phyloP scores from a whole-genome alignment of 1,140 invertebrate genomes.

The Drosophila nasuta region DNA sequence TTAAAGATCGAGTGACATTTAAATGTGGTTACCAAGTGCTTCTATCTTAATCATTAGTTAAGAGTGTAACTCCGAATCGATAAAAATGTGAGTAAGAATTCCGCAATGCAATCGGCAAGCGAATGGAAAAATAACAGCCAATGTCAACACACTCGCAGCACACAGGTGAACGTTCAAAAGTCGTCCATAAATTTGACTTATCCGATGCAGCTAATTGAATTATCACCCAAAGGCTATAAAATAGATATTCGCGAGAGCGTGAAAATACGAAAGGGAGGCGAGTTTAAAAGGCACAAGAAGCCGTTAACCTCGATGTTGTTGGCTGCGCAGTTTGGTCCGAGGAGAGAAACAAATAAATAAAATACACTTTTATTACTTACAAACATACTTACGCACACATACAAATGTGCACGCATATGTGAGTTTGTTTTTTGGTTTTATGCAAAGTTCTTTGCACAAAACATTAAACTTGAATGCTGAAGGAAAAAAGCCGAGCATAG shows the following conservation, averaged over 20 bases:
- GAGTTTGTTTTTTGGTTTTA: slow-evolving; percentile 29
- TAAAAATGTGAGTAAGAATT: background rate
- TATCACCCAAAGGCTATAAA: slow-evolving; percentile 49
- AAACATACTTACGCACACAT: slow-evolving; percentile 7
- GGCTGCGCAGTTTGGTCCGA: slow-evolving; percentile 24
- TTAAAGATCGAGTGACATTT: background rate
- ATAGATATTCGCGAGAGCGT: slow-evolving; percentile 18
- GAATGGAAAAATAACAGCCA: slow-evolving; percentile 10
- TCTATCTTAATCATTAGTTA: background rate
- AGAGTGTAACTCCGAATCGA: background rate
- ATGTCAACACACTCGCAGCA: slow-evolving; percentile 1
- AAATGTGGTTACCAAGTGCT: background rate
- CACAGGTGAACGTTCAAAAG: slow-evolving; percentile 8
- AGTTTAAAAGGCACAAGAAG: slow-evolving; percentile 29
- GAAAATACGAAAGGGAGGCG: background rate
- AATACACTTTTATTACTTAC: slow-evolving; percentile 61
- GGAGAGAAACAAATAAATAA: slow-evolving; percentile 57
- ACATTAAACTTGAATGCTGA: slow-evolving; percentile 71
- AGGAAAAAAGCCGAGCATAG: slow-evolving; percentile 32
- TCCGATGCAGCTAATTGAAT: slow-evolving; percentile 67
- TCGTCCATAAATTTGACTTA: slow-evolving; percentile 60
- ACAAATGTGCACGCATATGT: slow-evolving; percentile 21
- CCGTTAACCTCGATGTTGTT: slow-evolving; percentile 3
- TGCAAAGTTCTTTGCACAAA: slow-evolving; percentile 63
- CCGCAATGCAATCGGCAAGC: background rate